Base-by-base conservation (phyloP, 2,888 invertebrate genomes). In the Eupelmus urozonus region DNA sequence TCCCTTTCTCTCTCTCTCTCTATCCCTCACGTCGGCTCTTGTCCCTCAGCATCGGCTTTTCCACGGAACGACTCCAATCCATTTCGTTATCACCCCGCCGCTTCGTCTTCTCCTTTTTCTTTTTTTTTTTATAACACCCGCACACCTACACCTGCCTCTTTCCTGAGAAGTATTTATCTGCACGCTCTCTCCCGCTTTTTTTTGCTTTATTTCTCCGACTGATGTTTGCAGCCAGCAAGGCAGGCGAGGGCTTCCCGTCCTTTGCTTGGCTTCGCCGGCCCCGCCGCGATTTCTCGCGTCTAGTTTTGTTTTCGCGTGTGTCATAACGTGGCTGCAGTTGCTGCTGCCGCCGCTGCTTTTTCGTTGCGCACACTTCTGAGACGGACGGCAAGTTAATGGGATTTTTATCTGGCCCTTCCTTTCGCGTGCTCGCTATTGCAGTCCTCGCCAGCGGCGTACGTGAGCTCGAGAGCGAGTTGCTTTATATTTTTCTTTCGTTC, bases 371-470 rank as follows among this genome's bases (percentile, higher is more conserved):
- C 49, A 25, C 45, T 40, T n/a, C 60, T n/a, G 18, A 60, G 69
- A 78, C 51, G 65, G 66, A 67, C 72, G 72, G 55, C 63, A 57
- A 20, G 67, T 66, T 80, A 76, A 80, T 80, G 76, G 79, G 76
- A 80, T 76, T 80, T 80, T 80, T 73, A 80, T 80, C 76, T 51
- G 69, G 45, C 25, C 51, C 53, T 60, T 71, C 66, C 49, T 63
- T 69, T 29, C 49, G 23, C 23, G 51, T 51, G 34, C 49, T 49
- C 20, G 16, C 42, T 62, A 23, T 42, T n/a, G 13, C 2, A 53
- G 62, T 29, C 16, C 13, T 0, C 20, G 0, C 29, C 5, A 11
- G 34, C 62, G 18, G 49, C 63, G 40, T 42, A 63, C 7, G 16
- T 45, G 20, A 1, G 27, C 29, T n/a, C n/a, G 66, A 25, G 34